Evolutionary conservation across 2,113 vertebrate species (phyloP).

Genomic region (Eretmochelys imbricata): DNA sequence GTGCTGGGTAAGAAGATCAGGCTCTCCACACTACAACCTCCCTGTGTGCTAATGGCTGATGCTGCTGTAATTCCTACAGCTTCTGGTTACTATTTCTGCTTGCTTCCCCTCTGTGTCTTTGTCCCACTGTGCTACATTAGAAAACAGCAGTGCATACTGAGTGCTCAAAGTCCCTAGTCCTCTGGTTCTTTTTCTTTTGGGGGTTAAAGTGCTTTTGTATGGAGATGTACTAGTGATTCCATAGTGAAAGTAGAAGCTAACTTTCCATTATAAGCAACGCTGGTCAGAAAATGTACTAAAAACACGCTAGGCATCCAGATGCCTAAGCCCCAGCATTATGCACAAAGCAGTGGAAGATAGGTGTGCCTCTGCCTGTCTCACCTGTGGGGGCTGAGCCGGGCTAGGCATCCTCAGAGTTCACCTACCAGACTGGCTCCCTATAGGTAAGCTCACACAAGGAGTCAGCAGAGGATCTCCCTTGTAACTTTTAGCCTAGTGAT

Average conservation of each 20-base stretch:
- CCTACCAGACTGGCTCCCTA: not conserved
- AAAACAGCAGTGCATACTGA: conserved; percentile 6
- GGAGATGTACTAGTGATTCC: not conserved
- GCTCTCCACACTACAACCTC: not conserved
- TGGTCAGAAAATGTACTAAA: not conserved
- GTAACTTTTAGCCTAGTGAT: not conserved
- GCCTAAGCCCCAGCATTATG: not conserved
- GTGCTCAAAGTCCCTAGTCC: not conserved
- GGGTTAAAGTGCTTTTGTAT: not conserved
- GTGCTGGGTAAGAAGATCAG: not conserved
- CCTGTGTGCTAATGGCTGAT: not conserved
- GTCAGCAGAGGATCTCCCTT: no score
- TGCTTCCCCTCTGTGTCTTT: conserved; percentile 26
- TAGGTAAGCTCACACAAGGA: not conserved
- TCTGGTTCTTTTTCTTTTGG: not conserved
- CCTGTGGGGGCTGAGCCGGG: not conserved
- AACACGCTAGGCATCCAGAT: not conserved
- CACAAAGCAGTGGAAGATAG: not conserved
- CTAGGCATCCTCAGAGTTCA: not conserved
- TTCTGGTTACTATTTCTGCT: conserved; percentile 55
- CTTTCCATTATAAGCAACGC: not conserved
- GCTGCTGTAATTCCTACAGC: not conserved
- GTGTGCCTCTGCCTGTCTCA: not conserved
- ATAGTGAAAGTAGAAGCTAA: not conserved
- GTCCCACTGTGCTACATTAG: conserved; percentile 40